Percentiles rank a stretch among this genome's conserved stretches.
These are phyloP conservation scores for Nomada fucata DNA, from an alignment of 2,888 invertebrate species.

Conservation along the genomic window DNA sequence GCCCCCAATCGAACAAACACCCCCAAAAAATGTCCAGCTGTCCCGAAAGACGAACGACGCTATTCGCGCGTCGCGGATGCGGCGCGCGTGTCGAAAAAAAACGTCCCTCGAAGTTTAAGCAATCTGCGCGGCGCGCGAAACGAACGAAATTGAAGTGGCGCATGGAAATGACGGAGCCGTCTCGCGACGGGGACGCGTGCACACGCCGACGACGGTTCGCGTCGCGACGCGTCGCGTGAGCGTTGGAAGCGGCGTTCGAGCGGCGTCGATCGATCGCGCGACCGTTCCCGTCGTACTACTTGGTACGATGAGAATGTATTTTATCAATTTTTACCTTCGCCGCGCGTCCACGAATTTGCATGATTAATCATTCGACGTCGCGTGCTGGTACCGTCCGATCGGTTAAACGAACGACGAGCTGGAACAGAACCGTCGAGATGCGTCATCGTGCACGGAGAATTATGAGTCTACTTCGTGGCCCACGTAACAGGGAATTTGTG, in stretches of 20 bases:
- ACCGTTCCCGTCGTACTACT: slow-evolving; percentile 55
- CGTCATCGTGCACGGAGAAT: slow-evolving; percentile 56
- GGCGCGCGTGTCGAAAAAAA: too few species aligned
- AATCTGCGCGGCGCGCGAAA: slow-evolving; percentile 58
- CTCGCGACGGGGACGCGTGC: slow-evolving; percentile 69
- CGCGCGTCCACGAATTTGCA: slow-evolving; percentile 61
- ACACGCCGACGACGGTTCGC: slow-evolving; percentile 27
- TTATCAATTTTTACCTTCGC: slow-evolving; percentile 68
- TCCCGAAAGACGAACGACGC: neutral
- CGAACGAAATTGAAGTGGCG: slow-evolving; percentile 71
- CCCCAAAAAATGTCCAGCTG: too few species aligned
- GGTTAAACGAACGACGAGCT: slow-evolving; percentile 63
- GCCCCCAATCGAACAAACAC: too few species aligned
- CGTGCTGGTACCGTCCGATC: slow-evolving; percentile 61
- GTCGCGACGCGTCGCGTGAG: slow-evolving; percentile 59
- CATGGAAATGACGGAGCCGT: slow-evolving; percentile 69
- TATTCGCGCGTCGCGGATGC: slow-evolving; percentile 17
- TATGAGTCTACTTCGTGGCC: slow-evolving; percentile 56
- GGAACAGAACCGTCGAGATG: slow-evolving; percentile 46
- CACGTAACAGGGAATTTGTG: slow-evolving; percentile 24
- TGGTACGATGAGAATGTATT: slow-evolving; percentile 63
- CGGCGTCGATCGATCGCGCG: slow-evolving; percentile 64
- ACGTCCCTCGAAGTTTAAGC: slow-evolving; percentile 65
- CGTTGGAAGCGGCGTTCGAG: slow-evolving; percentile 39
- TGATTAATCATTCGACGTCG: slow-evolving; percentile 68